A percentile compares a stretch with the other conserved stretches of the same genome.
phyloP scores from a whole-genome alignment of 2,797 vertebrate species.

The Cephalopachus bancanus region DNA sequence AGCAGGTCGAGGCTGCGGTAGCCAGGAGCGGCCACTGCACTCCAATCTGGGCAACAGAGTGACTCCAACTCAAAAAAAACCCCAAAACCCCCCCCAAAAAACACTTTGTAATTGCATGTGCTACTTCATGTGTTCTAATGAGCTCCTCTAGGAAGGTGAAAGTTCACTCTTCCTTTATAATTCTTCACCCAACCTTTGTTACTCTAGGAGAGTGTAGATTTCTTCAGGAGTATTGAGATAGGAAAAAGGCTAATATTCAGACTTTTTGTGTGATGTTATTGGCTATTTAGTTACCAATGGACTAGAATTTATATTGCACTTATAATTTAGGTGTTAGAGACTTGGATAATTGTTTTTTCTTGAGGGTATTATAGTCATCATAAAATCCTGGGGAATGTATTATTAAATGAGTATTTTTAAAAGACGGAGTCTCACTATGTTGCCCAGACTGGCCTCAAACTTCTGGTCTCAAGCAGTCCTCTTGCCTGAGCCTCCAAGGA shows the following conservation, averaged over 20 bases:
- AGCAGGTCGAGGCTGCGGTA: too few species aligned
- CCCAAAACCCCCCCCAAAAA: too few species aligned
- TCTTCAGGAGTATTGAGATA: background rate
- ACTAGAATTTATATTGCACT: background rate
- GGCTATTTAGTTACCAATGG: background rate
- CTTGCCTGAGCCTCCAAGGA: background rate
- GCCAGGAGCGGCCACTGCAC: too few species aligned
- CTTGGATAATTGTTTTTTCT: background rate
- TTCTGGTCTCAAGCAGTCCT: background rate
- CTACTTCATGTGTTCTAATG: background rate
- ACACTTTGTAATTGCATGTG: background rate
- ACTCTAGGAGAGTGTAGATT: background rate
- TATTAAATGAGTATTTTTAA: constrained; percentile 3
- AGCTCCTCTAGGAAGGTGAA: background rate
- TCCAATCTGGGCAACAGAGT: too few species aligned
- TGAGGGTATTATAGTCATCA: background rate
- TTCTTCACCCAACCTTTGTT: background rate
- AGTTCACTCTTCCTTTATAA: background rate
- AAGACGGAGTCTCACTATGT: background rate
- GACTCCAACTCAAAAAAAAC: too few species aligned
- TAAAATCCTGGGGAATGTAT: background rate
- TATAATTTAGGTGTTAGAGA: background rate
- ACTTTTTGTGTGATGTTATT: background rate
- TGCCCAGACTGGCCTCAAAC: background rate
- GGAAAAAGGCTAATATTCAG: background rate